These are phyloP conservation scores for Stichopus chloronotus DNA, from an alignment of 35 echinoderm and acorn worm species.

Conservation along the genomic window DNA sequence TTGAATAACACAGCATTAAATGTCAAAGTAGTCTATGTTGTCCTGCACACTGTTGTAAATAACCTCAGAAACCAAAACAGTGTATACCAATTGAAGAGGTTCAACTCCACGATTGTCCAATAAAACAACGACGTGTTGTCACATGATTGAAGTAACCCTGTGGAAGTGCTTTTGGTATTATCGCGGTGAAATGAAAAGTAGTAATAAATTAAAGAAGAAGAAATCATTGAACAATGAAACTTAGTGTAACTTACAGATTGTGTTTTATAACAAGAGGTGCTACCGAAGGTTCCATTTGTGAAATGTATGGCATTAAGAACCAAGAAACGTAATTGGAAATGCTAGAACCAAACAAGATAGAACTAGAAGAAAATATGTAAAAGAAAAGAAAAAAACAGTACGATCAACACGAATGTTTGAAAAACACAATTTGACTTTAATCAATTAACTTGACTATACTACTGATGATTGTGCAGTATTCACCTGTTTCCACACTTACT, in stretches of 20 bases:
- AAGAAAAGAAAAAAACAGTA: no score
- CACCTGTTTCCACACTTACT: no score
- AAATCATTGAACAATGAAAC: not conserved
- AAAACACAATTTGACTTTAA: no score
- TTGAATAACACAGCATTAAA: slow-evolving; percentile 14
- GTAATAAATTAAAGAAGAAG: not conserved
- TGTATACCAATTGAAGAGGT: not conserved
- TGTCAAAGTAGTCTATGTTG: not conserved
- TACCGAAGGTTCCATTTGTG: not conserved
- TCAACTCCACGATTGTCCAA: not conserved
- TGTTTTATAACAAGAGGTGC: slow-evolving; percentile 24
- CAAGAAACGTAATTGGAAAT: no score
- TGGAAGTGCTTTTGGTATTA: not conserved
- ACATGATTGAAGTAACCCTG: not conserved
- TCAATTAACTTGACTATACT: no score
- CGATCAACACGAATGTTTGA: no score
- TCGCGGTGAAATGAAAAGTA: not conserved
- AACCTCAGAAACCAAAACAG: not conserved
- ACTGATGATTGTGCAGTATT: no score
- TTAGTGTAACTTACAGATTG: not conserved
- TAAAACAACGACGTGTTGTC: not conserved
- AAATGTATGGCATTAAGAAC: no score
- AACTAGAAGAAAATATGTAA: no score
- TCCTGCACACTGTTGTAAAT: not conserved
- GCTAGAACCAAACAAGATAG: no score